A percentile compares a stretch with the other conserved stretches of the same genome.
These are phyloP conservation scores for Onthophagus taurus DNA, from an alignment of 1,140 invertebrate genomes.

Conservation along the genomic window DNA sequence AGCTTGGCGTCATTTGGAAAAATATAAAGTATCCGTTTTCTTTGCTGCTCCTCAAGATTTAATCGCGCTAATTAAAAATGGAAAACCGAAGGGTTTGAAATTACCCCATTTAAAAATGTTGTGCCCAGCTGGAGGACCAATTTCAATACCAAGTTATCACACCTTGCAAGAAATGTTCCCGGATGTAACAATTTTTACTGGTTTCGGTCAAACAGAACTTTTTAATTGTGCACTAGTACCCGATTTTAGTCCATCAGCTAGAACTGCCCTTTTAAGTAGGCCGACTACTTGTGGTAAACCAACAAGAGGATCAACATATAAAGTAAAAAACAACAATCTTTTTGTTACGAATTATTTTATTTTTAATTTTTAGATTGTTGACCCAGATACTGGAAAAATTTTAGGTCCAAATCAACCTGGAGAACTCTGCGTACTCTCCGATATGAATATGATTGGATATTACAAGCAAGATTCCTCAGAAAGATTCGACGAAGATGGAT, in stretches of 20 bases:
- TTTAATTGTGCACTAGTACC: slow-evolving; percentile 23
- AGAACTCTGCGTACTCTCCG: slow-evolving; percentile 18
- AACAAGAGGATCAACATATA: slow-evolving; percentile 32
- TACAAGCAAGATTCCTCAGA: slow-evolving; percentile 40
- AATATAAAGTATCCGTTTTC: slow-evolving; percentile 34
- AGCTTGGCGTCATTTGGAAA: slow-evolving; percentile 35
- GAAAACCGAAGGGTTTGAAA: slow-evolving; percentile 30
- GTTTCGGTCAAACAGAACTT: slow-evolving; percentile 40
- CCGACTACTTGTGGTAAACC: slow-evolving; percentile 34
- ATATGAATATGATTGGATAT: slow-evolving; percentile 16
- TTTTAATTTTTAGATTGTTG: slow-evolving; percentile 18
- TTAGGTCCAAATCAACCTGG: slow-evolving; percentile 19
- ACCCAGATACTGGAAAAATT: slow-evolving; percentile 16
- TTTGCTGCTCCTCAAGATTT: slow-evolving; percentile 5
- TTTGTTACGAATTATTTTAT: no score
- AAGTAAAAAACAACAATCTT: slow-evolving; percentile 31
- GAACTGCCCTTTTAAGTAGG: slow-evolving; percentile 22
- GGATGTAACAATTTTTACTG: slow-evolving; percentile 31
- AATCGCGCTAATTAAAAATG: slow-evolving; percentile 28
- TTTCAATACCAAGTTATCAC: slow-evolving; percentile 27
- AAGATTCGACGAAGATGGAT: slow-evolving; percentile 49
- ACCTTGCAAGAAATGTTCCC: slow-evolving; percentile 32
- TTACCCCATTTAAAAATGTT: slow-evolving; percentile 34
- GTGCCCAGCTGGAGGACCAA: slow-evolving; percentile 33
- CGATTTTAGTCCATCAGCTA: slow-evolving; percentile 13